Evolutionary conservation across 1,140 invertebrate species (phyloP).

Genomic region (Oedothorax gibbosus): DNA sequence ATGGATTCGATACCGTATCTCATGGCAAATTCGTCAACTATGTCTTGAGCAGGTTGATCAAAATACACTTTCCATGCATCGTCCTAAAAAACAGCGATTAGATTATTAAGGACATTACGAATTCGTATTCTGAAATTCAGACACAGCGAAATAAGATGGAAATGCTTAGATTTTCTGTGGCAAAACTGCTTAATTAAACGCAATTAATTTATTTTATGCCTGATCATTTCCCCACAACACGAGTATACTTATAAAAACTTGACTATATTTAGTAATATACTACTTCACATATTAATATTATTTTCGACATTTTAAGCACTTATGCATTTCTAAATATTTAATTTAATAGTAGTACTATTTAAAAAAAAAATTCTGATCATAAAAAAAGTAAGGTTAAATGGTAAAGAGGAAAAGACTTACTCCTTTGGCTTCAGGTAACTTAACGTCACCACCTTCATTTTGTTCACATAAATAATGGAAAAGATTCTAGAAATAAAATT

Average conservation of each 20-base stretch:
- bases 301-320: too few species aligned
- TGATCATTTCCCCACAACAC: too few species aligned
- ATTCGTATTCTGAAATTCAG: neutral
- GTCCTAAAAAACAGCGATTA: constrained; percentile 74
- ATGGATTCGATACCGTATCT: constrained; percentile 99
- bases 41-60: constrained; percentile 96
- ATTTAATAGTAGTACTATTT: too few species aligned
- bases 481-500: constrained; percentile 76
- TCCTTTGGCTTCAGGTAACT: constrained; percentile 86
- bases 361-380: neutral
- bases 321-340: too few species aligned
- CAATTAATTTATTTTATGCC: too few species aligned
- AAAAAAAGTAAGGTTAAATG: neutral
- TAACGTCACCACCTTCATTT: constrained; percentile 89
- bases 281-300: too few species aligned
- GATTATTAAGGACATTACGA: neutral
- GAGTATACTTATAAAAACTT: too few species aligned
- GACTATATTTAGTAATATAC: too few species aligned
- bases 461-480: constrained; percentile 96
- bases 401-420: constrained; percentile 63
- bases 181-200: too few species aligned
- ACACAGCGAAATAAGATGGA: too few species aligned
- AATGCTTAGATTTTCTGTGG: too few species aligned
- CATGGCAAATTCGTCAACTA: constrained; percentile 99
- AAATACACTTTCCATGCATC: constrained; percentile 99